Percentiles rank a stretch among this genome's conserved stretches.
phyloP scores from a whole-genome alignment of 2,888 invertebrate genomes.

The Tenthredo livida region DNA sequence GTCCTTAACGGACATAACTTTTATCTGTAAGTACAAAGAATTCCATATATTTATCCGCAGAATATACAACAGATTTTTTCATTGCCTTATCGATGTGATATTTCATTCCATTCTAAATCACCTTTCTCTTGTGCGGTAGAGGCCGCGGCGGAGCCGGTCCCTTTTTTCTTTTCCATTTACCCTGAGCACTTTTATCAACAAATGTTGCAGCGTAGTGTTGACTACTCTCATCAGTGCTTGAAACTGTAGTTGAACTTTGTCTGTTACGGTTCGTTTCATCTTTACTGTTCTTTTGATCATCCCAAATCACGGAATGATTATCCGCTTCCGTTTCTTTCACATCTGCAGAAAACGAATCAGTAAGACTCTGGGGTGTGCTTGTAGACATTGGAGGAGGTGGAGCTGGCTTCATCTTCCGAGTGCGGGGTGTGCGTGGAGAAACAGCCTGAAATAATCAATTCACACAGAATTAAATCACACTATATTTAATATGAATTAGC shows the following conservation, averaged over 20 bases:
- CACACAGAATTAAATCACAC: neutral
- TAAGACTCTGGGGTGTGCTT: conserved; percentile 62
- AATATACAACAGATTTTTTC: neutral
- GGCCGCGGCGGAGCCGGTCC: conserved; percentile 92
- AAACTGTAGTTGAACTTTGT: conserved; percentile 71
- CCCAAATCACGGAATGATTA: conserved; percentile 71
- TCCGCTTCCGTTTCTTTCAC: conserved; percentile 58
- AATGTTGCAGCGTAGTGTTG: conserved; percentile 62
- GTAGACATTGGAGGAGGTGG: conserved; percentile 80
- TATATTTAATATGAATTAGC: neutral
- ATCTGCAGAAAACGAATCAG: conserved; percentile 54
- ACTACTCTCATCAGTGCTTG: conserved; percentile 53
- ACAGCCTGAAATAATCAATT: conserved; percentile 61
- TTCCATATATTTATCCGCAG: neutral
- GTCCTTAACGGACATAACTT: conserved; percentile 80
- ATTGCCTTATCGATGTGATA: neutral
- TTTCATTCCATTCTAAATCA: conserved; percentile 64
- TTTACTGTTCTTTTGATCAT: conserved; percentile 81
- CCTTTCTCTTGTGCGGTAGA: conserved; percentile 84
- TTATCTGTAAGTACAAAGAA: conserved; percentile 69
- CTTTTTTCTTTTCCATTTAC: conserved; percentile 88
- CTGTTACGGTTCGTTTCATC: conserved; percentile 82
- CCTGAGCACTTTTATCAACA: conserved; percentile 83
- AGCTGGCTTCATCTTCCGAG: conserved; percentile 84
- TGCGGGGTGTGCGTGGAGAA: conserved; percentile 78